A percentile compares a stretch with the other conserved stretches of the same genome.
Evolutionary conservation across 2,113 vertebrate genomes (phyloP).

Genomic region (Oreotrochilus melanogaster): DNA sequence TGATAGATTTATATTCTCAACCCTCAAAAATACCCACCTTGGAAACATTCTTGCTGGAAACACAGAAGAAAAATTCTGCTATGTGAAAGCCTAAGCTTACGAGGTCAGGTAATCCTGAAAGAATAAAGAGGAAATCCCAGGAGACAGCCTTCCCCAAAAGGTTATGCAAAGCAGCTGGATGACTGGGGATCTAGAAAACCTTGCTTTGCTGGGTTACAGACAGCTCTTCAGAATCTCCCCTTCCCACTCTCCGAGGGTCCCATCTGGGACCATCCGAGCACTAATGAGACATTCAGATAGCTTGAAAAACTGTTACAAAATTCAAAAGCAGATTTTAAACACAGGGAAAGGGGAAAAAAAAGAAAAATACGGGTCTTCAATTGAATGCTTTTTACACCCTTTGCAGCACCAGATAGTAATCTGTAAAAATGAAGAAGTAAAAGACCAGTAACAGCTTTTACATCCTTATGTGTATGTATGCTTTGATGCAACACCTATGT

Average conservation of each 20-base stretch:
- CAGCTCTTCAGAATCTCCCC: neutral
- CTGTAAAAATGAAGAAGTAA: neutral
- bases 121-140: neutral
- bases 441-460: neutral
- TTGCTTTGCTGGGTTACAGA: neutral
- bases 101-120: neutral
- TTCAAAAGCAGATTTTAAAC: neutral
- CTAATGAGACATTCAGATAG: neutral
- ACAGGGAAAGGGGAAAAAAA: neutral
- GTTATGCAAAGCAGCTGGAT: neutral
- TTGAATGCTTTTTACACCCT: neutral
- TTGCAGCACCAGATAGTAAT: neutral
- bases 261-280: neutral
- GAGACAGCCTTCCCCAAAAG: neutral
- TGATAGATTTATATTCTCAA: neutral
- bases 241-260: neutral
- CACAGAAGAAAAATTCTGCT: neutral
- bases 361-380: neutral
- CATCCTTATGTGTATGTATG: neutral
- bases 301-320: neutral
- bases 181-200: neutral
- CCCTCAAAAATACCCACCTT: neutral
- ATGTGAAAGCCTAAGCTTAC: neutral
- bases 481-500: neutral
- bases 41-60: neutral